Evolutionary conservation across 2,888 invertebrate genomes (phyloP).

Genomic region (Brenthis daphne): DNA sequence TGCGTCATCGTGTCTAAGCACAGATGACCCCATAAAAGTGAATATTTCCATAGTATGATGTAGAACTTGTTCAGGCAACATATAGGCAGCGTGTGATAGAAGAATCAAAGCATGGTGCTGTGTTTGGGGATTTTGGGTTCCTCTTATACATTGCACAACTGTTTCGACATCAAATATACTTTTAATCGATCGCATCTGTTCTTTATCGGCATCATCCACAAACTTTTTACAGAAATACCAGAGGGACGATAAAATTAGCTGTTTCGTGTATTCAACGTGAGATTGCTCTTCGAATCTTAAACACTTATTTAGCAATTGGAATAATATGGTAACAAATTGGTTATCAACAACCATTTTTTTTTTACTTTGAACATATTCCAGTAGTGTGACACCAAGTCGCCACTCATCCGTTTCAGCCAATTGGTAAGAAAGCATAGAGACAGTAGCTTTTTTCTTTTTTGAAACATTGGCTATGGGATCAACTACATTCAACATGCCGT

Average conservation of each 20-base stretch:
- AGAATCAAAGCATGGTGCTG: constrained; percentile 96
- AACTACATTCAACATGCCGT: constrained; percentile 80
- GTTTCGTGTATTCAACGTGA: constrained; percentile 93
- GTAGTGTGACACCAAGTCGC: constrained; percentile 89
- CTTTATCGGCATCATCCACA: constrained; percentile 63
- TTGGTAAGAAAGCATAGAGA: constrained; percentile 80
- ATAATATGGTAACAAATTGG: constrained; percentile 87
- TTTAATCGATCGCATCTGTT: constrained; percentile 71
- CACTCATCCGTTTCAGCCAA: constrained; percentile 86
- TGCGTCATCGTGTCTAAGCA: constrained; percentile 95
- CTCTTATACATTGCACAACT: constrained; percentile 93
- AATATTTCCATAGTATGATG: constrained; percentile 98
- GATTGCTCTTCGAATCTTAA: constrained; percentile 91
- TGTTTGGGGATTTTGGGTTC: constrained; percentile 96
- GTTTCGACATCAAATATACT: constrained; percentile 86
- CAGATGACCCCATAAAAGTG: constrained; percentile 97
- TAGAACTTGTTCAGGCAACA: constrained; percentile 92
- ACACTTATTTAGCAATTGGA: constrained; percentile 90
- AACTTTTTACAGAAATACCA: constrained; percentile 86
- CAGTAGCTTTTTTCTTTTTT: constrained; percentile 69
- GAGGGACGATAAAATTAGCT: constrained; percentile 90
- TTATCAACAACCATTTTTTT: constrained; percentile 87
- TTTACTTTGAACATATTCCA: constrained; percentile 93
- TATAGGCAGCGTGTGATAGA: constrained; percentile 88
- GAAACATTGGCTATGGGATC: constrained; percentile 63